Conservation (phyloP, 2,113 vertebrate species). For the Sinosuthora webbiana region DNA sequence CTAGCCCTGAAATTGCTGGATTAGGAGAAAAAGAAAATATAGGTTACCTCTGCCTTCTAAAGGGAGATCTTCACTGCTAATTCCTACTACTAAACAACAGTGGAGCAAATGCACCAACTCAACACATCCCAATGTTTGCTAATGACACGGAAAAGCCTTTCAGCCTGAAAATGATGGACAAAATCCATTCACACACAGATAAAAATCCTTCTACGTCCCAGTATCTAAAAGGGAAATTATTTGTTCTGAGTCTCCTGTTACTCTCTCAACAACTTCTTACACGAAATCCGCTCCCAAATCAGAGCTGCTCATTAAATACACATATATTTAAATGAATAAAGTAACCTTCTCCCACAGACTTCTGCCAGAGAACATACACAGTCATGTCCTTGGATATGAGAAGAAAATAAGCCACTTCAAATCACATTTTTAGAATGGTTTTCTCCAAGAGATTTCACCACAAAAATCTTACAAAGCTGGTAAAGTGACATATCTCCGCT, state of each 20-base stretch:
- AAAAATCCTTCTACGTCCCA: not conserved
- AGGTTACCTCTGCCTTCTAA: not conserved
- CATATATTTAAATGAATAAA: not conserved
- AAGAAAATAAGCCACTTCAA: not conserved
- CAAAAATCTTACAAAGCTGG: not conserved
- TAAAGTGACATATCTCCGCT: not conserved
- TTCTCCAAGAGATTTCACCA: not conserved
- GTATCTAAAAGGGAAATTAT: not conserved
- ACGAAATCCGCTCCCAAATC: not conserved
- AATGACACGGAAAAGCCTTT: accelerated
- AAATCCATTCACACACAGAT: not conserved
- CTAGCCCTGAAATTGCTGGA: slow-evolving; percentile 17
- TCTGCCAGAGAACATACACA: not conserved
- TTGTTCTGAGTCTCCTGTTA: not conserved
- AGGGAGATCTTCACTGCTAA: not conserved
- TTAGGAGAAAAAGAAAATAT: not conserved
- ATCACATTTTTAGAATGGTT: not conserved
- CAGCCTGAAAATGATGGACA: not conserved
- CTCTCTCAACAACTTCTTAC: not conserved
- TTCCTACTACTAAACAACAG: not conserved
- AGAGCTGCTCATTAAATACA: not conserved
- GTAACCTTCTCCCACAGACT: not conserved
- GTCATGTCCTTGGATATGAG: not conserved
- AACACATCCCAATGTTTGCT: not conserved
- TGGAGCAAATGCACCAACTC: not conserved